Percentiles rank a stretch among this genome's conserved stretches.
These are phyloP conservation scores for Eupsilia transversa DNA, from an alignment of 2,888 invertebrate species.

Conservation along the genomic window DNA sequence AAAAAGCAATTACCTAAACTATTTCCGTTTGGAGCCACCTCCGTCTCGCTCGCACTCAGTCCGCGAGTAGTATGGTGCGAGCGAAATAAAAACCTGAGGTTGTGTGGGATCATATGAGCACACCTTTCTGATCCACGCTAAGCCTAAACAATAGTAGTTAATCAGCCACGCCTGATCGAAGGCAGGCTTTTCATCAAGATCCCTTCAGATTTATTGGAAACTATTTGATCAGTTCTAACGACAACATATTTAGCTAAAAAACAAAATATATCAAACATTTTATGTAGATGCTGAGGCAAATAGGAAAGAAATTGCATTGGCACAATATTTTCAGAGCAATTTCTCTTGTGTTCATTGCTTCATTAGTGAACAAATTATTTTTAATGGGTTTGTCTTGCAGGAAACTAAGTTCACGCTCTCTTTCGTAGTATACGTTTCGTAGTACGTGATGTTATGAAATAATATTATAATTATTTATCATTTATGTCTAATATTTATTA, in stretches of 20 bases:
- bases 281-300: background rate
- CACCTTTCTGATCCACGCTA: background rate
- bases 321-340: background rate
- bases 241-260: background rate
- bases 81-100: too few species aligned
- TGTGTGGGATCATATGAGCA: too few species aligned
- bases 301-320: background rate
- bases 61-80: too few species aligned
- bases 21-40: too few species aligned
- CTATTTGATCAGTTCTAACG: constrained; percentile 33
- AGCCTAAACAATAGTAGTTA: constrained; percentile 24
- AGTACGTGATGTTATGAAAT: too few species aligned
- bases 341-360: background rate
- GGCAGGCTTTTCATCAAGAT: constrained; percentile 42
- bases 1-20: too few species aligned
- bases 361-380: constrained; percentile 17
- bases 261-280: constrained; percentile 11
- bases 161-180: constrained; percentile 23
- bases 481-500: too few species aligned
- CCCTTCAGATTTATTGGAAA: constrained; percentile 27
- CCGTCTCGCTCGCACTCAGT: too few species aligned
- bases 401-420: too few species aligned
- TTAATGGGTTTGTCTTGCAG: background rate
- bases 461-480: too few species aligned
- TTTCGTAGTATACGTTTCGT: too few species aligned